Evolutionary conservation across 2,797 vertebrate genomes (phyloP).

Genomic region (Alca torda): DNA sequence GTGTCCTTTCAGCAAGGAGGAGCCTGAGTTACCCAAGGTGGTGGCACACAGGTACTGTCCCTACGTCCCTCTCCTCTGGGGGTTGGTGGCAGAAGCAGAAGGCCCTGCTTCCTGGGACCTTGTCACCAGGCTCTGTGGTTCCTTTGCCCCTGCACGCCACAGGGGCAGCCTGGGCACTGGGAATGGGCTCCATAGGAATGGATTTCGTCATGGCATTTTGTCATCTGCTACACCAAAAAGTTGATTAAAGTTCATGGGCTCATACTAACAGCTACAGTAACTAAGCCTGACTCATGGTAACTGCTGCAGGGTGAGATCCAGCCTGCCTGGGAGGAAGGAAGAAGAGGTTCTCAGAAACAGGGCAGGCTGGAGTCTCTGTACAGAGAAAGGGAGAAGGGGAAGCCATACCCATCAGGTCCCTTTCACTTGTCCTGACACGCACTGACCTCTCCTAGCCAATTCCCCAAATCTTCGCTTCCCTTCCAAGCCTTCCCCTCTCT

Average conservation of each 20-base stretch:
- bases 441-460: background rate
- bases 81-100: background rate
- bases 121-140: background rate
- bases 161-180: background rate
- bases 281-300: background rate
- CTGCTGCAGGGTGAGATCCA: background rate
- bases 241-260: background rate
- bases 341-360: background rate
- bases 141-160: background rate
- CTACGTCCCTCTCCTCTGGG: background rate
- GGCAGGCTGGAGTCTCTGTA: background rate
- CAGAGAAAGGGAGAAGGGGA: background rate
- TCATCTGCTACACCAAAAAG: background rate
- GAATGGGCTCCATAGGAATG: background rate
- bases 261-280: background rate
- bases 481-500: background rate
- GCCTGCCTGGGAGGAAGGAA: background rate
- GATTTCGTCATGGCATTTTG: background rate
- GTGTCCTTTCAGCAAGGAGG: background rate
- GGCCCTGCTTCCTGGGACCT: background rate
- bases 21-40: background rate
- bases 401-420: background rate
- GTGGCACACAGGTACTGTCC: background rate
- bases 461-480: background rate
- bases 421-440: background rate